A percentile compares a stretch with the other conserved stretches of the same genome.
Evolutionary conservation across 2,888 invertebrate genomes (phyloP).

Genomic region (Caenorhabditis japonica): DNA sequence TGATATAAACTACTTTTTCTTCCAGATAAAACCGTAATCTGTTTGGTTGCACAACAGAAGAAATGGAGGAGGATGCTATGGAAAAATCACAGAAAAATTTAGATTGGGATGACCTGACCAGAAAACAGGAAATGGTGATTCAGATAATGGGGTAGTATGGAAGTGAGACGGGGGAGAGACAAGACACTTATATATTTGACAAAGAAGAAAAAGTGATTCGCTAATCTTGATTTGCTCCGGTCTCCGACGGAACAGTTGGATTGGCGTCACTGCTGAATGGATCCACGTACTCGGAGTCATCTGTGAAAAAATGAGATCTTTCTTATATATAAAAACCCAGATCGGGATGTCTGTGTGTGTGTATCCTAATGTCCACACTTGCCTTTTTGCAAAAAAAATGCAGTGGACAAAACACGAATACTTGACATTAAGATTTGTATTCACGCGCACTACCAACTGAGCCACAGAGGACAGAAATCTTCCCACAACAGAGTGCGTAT

Average conservation of each 20-base stretch:
- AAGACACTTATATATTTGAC: constrained; percentile 11
- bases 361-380: no score
- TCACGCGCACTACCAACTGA: no score
- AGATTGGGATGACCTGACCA: constrained; percentile 39
- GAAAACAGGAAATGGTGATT: constrained; percentile 32
- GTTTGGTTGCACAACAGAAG: constrained; percentile 48
- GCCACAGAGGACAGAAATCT: no score
- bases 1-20: constrained; percentile 25
- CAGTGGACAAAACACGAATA: no score
- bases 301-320: no score
- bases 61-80: constrained; percentile 10
- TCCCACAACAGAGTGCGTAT: no score
- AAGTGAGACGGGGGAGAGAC: neutral
- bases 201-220: neutral
- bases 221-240: neutral
- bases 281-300: constrained; percentile 55
- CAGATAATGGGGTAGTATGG: neutral
- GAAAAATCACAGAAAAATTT: constrained; percentile 41
- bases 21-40: constrained; percentile 51
- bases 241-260: constrained; percentile 31
- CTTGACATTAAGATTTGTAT: no score
- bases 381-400: no score
- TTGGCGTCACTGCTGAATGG: constrained; percentile 57
- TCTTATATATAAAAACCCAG: no score
- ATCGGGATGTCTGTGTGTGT: no score